Base-by-base conservation (phyloP, 2,797 vertebrate genomes). In the Alectoris magna region DNA sequence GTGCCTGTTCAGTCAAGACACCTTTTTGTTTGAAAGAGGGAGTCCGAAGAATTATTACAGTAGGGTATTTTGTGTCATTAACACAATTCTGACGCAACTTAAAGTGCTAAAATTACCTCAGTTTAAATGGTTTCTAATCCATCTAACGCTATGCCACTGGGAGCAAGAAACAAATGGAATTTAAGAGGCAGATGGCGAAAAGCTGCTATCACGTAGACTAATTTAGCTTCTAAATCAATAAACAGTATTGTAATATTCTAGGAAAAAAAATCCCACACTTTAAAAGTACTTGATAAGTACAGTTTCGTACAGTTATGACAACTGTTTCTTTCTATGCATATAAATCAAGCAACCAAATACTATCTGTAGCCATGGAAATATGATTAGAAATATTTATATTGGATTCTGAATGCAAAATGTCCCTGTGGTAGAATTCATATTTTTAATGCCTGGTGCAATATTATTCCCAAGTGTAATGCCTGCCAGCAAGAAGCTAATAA, bases 321-420 rank as follows among this genome's bases (percentile, higher is more conserved):
- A 98, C 97, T 97, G 97, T 97, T 97, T 97, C 92, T 96, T 97
- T 97, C 97, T 98, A 98, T 98, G 97, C 98, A 98, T 97, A 97
- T 97, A 97, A 98, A 97, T 97, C 97, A 98, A 97, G 95, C 96
- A 97, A 98, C 97, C 97, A 98, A 98, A 98, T 98, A 98, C 88
- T 95, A 94, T 96, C 96, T 97, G 96, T 97, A 98, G 97, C 97
- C 97, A 97, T 97, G 97, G 97, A 97, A 97, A 97, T 97, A 96
- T 87, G 88, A 97, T 94, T 97, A 97, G 96, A 98, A 97, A 96
- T 98, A 97, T 97, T 98, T 98, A 97, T 97, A 97, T 96, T 97
- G 97, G 94, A 97, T 96, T 97, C 95, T 95, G 96, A 97, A 96
- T 97, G 91, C 95, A 97, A 97, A 97, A 96, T 92, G 93, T 97